These are phyloP conservation scores for Salminus brasiliensis DNA, from an alignment of 2,113 vertebrate genomes.

Conservation along the genomic window DNA sequence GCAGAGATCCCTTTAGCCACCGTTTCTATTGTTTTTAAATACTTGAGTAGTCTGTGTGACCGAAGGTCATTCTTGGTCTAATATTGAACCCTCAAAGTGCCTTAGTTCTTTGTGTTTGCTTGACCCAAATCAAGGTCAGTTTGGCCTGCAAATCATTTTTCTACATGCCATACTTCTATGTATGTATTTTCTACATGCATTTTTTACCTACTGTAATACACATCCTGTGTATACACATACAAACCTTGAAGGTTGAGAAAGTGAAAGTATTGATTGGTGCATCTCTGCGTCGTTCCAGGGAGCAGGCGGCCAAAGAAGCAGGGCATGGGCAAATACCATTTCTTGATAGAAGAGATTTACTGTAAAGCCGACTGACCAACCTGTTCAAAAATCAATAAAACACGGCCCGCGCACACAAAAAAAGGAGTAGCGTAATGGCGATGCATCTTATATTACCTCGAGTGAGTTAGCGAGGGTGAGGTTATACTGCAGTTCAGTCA, in stretches of 20 bases:
- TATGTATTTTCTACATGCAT: no score
- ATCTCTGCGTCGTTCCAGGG: neutral
- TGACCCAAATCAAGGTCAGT: no score
- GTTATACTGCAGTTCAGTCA: neutral
- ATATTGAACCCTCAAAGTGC: no score
- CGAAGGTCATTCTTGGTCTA: no score
- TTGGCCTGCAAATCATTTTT: no score
- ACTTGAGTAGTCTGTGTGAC: no score
- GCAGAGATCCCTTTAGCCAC: no score
- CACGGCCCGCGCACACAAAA: neutral
- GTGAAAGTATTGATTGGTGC: neutral
- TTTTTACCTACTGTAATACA: no score
- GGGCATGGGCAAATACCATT: neutral
- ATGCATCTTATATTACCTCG: neutral
- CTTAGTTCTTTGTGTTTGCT: no score
- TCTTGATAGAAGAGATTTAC: constrained; percentile 6
- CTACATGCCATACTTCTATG: no score
- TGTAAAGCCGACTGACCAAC: neutral
- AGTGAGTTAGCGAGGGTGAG: neutral
- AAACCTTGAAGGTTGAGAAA: neutral
- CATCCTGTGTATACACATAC: neutral
- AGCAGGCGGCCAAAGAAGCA: neutral
- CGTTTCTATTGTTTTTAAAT: no score
- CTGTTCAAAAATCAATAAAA: constrained; percentile 14
- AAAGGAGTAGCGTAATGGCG: neutral